phyloP scores from a whole-genome alignment of 2,888 invertebrate species.

The Pseudeuparius sepicola region DNA sequence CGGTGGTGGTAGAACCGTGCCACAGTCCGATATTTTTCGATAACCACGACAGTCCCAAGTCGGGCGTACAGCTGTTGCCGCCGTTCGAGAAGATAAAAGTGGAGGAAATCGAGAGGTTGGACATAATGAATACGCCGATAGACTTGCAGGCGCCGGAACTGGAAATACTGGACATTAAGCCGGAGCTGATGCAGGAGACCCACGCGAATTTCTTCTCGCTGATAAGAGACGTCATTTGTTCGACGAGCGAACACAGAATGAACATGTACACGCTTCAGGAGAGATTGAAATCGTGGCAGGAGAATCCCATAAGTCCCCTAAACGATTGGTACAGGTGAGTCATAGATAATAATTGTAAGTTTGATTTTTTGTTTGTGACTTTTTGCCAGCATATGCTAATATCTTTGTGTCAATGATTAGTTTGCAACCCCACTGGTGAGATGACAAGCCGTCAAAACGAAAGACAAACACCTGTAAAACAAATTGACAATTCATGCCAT shows the following conservation, averaged over 20 bases:
- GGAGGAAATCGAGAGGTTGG: conserved; percentile 50
- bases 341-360: not conserved
- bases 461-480: too few relatives aligned
- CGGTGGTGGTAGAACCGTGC: not conserved
- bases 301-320: conserved; percentile 69
- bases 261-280: conserved; percentile 66
- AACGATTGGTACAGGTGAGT: conserved; percentile 61
- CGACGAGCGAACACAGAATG: conserved; percentile 75
- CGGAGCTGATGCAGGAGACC: conserved; percentile 65
- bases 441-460: too few relatives aligned
- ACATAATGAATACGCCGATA: conserved; percentile 70
- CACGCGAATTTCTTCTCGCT: conserved; percentile 81
- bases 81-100: conserved; percentile 31
- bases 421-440: too few relatives aligned
- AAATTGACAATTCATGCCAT: too few relatives aligned
- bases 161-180: conserved; percentile 44
- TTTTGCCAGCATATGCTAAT: too few relatives aligned
- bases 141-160: conserved; percentile 53
- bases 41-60: too few relatives aligned
- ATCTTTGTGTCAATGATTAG: too few relatives aligned
- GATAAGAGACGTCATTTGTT: conserved; percentile 78
- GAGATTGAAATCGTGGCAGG: conserved; percentile 61
- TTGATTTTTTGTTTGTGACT: too few relatives aligned
- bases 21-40: too few relatives aligned
- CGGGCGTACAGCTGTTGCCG: conserved; percentile 14